Percentiles rank a stretch among this genome's conserved stretches.
These are phyloP conservation scores for Centrocercus urophasianus DNA, from an alignment of 2,113 vertebrate species.

Conservation along the genomic window DNA sequence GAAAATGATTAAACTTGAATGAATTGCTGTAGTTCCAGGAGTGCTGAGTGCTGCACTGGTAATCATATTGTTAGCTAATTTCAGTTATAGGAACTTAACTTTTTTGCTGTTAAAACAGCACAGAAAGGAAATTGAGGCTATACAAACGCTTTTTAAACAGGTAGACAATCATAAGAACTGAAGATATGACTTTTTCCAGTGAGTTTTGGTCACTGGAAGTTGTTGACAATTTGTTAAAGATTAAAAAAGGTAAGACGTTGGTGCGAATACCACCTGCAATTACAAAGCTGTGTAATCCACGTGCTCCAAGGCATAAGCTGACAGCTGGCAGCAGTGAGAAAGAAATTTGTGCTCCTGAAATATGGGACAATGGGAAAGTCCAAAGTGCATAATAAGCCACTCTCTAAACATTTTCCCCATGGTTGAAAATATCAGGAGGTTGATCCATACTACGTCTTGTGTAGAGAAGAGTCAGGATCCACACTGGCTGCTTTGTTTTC, in stretches of 20 bases:
- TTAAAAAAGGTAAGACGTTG: not conserved
- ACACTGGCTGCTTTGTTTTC: not conserved
- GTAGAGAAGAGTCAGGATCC: not conserved
- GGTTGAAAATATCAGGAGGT: not conserved
- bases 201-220: not conserved
- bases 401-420: not conserved
- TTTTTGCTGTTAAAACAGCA: not conserved
- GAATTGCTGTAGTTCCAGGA: not conserved
- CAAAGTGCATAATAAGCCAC: not conserved
- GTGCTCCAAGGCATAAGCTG: slow-evolving; percentile 33
- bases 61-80: slow-evolving; percentile 5
- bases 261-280: slow-evolving; percentile 33
- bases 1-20: not conserved
- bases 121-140: not conserved
- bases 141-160: not conserved
- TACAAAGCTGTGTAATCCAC: slow-evolving; percentile 34
- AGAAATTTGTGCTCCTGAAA: not conserved
- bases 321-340: slow-evolving; percentile 5
- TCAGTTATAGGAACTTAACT: not conserved
- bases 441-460: not conserved
- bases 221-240: slow-evolving; percentile 10
- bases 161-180: not conserved
- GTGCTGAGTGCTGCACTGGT: not conserved
- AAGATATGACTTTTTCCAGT: not conserved
- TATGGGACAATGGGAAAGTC: not conserved